Evolutionary conservation across 1,140 invertebrate species (phyloP).

Genomic region (Heliconius melpomene): DNA sequence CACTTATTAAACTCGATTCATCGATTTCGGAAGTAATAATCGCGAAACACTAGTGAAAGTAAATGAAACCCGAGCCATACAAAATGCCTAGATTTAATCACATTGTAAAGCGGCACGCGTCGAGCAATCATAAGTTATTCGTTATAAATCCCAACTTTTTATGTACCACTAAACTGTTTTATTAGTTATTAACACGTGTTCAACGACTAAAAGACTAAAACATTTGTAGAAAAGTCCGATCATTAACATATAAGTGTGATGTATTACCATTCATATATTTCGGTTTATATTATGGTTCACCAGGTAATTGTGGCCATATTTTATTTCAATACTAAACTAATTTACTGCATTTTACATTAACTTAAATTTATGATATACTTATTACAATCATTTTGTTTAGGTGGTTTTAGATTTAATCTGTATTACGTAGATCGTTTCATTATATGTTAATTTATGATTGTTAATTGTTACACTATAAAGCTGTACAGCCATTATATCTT

Average conservation of each 20-base stretch:
- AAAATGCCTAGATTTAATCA: conserved; percentile 60
- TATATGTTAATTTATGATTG: conserved; percentile 18
- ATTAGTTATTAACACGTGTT: conserved; percentile 80
- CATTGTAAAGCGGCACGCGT: conserved; percentile 59
- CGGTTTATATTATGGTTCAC: conserved; percentile 48
- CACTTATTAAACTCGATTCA: conserved; percentile 30
- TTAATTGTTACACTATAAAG: neutral
- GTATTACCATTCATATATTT: conserved; percentile 55
- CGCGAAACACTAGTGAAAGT: conserved; percentile 45
- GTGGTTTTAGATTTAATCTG: conserved; percentile 34
- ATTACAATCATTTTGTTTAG: conserved; percentile 17
- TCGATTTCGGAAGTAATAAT: conserved; percentile 45
- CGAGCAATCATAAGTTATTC: conserved; percentile 69
- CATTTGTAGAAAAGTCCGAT: conserved; percentile 75
- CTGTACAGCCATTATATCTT: neutral
- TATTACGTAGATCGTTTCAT: conserved; percentile 20
- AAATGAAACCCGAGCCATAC: conserved; percentile 61
- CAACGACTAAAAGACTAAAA: conserved; percentile 72
- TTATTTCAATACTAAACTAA: conserved; percentile 45
- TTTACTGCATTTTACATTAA: conserved; percentile 32
- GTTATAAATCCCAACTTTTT: conserved; percentile 79
- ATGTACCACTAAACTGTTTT: conserved; percentile 79
- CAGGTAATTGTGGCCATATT: conserved; percentile 49
- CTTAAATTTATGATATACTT: conserved; percentile 28
- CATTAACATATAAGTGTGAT: conserved; percentile 73